Conservation (phyloP, 2,888 invertebrate genomes). For the Lepidonotus clava region DNA sequence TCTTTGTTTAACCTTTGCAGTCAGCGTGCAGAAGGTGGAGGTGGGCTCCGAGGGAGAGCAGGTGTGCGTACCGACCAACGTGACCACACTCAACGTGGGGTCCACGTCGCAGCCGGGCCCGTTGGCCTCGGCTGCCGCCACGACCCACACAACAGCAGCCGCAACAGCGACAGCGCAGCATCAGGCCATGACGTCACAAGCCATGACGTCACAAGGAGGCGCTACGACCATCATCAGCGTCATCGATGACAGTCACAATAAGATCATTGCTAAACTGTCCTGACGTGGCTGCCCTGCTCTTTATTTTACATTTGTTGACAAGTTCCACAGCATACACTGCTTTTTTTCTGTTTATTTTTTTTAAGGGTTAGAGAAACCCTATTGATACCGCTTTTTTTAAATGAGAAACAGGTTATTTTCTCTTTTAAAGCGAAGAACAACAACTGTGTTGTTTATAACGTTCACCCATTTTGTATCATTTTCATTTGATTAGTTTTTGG, state of each 20-base stretch:
- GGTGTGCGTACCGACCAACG: not conserved
- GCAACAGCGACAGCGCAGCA: not conserved
- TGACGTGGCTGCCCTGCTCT: slow-evolving; percentile 9
- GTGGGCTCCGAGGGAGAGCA: slow-evolving; percentile 18
- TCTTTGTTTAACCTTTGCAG: not conserved
- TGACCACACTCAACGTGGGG: slow-evolving; percentile 1
- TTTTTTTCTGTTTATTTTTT: too few species aligned
- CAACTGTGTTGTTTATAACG: too few species aligned
- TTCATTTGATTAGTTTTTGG: too few species aligned
- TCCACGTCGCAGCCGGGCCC: not conserved
- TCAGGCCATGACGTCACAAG: not conserved
- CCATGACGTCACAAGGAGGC: not conserved
- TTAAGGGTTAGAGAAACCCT: too few species aligned
- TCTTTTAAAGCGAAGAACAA: too few species aligned
- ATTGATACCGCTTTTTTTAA: too few species aligned
- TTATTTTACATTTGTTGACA: too few species aligned
- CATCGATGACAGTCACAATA: not conserved
- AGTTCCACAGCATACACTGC: too few species aligned
- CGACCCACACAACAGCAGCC: not conserved
- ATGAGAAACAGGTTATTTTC: too few species aligned
- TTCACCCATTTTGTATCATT: too few species aligned
- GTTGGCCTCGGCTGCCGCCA: not conserved
- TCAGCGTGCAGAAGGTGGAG: slow-evolving; percentile 32
- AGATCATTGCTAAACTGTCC: slow-evolving; percentile 16
- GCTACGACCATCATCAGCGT: slow-evolving; percentile 15